phyloP scores from a whole-genome alignment of 2,888 invertebrate genomes.

The Geotrupes spiniger region DNA sequence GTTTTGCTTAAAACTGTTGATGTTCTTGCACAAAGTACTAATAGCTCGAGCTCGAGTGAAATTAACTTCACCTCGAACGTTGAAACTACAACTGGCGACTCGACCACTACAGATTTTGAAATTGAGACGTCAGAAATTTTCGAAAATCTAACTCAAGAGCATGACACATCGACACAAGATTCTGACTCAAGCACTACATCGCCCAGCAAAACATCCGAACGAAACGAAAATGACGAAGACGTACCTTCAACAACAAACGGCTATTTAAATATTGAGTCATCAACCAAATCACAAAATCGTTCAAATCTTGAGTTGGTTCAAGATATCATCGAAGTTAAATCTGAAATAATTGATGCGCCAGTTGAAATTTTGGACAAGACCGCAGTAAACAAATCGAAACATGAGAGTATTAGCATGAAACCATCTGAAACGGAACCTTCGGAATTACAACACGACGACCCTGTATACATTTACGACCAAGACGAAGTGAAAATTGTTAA shows the following conservation, averaged over 20 bases:
- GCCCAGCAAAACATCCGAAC: constrained; percentile 3
- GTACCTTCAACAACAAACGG: not conserved
- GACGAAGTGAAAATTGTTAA: constrained; percentile 53
- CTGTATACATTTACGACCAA: constrained; percentile 46
- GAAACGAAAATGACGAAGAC: not conserved
- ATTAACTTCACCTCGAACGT: constrained; percentile 4
- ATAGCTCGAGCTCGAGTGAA: constrained; percentile 23
- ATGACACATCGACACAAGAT: not conserved
- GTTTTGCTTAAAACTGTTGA: constrained; percentile 32
- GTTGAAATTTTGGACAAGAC: constrained; percentile 8
- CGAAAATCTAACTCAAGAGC: not conserved
- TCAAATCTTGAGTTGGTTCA: constrained; percentile 5
- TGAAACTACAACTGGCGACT: not conserved
- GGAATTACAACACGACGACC: constrained; percentile 50
- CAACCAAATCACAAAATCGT: not conserved
- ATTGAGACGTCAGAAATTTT: not conserved
- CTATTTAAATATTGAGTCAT: not conserved
- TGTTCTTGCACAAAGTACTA: constrained; percentile 32
- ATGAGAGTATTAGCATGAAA: constrained; percentile 32
- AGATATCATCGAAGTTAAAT: constrained; percentile 20
- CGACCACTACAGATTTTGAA: not conserved
- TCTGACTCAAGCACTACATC: not conserved
- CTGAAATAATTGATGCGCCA: constrained; percentile 19
- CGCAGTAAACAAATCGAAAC: constrained; percentile 4
- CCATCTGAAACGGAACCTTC: constrained; percentile 33